Evolutionary conservation across 2,888 invertebrate genomes (phyloP).

Genomic region (Plagodis dolabraria): DNA sequence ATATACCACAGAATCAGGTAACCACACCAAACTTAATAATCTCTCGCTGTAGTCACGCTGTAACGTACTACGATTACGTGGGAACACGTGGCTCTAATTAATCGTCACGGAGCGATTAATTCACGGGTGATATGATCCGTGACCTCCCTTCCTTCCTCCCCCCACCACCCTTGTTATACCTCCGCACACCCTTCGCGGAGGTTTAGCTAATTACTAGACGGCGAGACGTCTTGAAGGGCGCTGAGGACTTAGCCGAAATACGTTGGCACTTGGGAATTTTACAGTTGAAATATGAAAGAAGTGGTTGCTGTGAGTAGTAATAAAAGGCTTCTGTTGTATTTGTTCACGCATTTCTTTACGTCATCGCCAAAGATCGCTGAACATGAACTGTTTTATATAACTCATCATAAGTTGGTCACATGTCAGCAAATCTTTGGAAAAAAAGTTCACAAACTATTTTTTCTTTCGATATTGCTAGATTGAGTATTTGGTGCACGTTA

Average conservation of each 20-base stretch:
- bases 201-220: constrained; percentile 67
- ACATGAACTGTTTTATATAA: no score
- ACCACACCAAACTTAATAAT: constrained; percentile 21
- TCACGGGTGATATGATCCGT: constrained; percentile 80
- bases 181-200: constrained; percentile 40
- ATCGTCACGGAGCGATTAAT: constrained; percentile 80
- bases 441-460: no score
- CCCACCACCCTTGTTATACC: constrained; percentile 25
- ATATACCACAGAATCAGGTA: background rate
- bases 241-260: constrained; percentile 54
- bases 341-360: no score
- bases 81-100: constrained; percentile 75
- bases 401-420: no score
- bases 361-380: no score
- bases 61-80: constrained; percentile 50
- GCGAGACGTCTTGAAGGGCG: constrained; percentile 64
- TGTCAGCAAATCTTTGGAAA: no score
- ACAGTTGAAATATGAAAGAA: constrained; percentile 17
- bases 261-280: constrained; percentile 36
- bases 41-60: constrained; percentile 44
- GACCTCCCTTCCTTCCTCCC: constrained; percentile 41
- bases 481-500: no score
- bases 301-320: background rate
- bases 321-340: no score
- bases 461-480: no score